A percentile compares a stretch with the other conserved stretches of the same genome.
Evolutionary conservation across 92 coral and sea anemone genomes (phyloP).

Genomic region (Diadumene lineata): DNA sequence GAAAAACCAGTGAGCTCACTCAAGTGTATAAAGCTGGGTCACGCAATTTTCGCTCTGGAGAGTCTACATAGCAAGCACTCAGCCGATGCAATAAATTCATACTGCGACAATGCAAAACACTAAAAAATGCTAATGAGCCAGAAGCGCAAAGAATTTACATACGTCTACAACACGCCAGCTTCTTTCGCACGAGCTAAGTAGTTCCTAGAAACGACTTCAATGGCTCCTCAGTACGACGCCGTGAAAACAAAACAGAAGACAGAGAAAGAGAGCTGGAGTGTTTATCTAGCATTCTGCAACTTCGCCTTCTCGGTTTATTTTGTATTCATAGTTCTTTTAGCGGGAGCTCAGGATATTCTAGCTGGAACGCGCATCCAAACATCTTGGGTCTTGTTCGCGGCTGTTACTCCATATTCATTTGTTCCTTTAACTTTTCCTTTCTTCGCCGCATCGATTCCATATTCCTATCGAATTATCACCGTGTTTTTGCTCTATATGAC

Average conservation of each 20-base stretch:
- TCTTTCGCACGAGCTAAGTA: too few species aligned
- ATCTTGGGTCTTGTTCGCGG: constrained; percentile 61
- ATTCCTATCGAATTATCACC: not conserved
- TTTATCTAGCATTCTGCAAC: not conserved
- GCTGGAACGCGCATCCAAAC: constrained; percentile 72
- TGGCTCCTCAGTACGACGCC: not conserved
- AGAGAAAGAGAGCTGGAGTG: not conserved
- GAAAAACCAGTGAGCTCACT: too few species aligned
- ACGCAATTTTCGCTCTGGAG: too few species aligned
- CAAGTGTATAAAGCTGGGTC: too few species aligned
- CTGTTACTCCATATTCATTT: constrained; percentile 56
- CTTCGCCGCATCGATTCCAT: constrained; percentile 42
- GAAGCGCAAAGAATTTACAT: too few species aligned
- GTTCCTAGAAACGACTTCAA: too few species aligned
- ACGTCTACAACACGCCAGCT: too few species aligned
- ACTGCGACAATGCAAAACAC: too few species aligned
- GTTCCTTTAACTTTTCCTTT: constrained; percentile 61
- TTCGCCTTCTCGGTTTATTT: not conserved
- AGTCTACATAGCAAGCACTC: too few species aligned
- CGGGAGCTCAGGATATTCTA: constrained; percentile 66
- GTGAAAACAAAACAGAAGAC: not conserved
- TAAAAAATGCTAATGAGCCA: too few species aligned
- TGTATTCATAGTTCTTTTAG: not conserved
- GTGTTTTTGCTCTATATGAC: not conserved
- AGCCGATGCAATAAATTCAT: too few species aligned